These are phyloP conservation scores for Micromussa lordhowensis DNA, from an alignment of 92 coral and sea anemone genomes.

Conservation along the genomic window DNA sequence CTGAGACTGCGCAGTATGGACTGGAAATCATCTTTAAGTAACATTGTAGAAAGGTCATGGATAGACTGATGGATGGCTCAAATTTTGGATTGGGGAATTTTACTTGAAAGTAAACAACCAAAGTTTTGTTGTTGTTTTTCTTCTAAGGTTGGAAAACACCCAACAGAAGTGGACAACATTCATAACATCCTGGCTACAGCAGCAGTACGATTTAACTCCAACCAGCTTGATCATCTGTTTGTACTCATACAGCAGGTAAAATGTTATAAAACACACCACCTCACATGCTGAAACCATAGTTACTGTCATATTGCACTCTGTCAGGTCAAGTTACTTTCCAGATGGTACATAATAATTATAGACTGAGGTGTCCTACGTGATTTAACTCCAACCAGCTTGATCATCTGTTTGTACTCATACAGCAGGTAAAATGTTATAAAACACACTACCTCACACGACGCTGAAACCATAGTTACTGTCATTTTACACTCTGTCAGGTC, in stretches of 20 bases:
- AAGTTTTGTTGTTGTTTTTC: not conserved
- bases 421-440: constrained; percentile 65
- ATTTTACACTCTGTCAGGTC: too few relatives aligned
- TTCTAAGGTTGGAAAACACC: constrained; percentile 86
- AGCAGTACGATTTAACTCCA: constrained; percentile 88
- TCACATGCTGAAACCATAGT: not conserved
- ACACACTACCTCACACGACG: not conserved
- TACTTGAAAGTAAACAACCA: not conserved
- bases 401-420: constrained; percentile 84
- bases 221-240: constrained; percentile 85
- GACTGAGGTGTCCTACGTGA: too few relatives aligned
- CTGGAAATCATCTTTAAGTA: too few relatives aligned
- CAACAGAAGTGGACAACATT: constrained; percentile 92
- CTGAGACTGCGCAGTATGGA: too few relatives aligned
- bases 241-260: constrained; percentile 89
- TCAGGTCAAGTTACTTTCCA: too few relatives aligned
- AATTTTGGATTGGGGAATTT: not conserved
- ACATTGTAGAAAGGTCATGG: too few relatives aligned
- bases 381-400: constrained; percentile 88
- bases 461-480: too few relatives aligned
- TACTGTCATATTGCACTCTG: too few relatives aligned
- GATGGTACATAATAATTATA: too few relatives aligned
- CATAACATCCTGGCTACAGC: constrained; percentile 89
- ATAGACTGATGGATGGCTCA: not conserved
- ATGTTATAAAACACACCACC: not conserved